These are phyloP conservation scores for Eulemur coronatus DNA, from an alignment of 2,797 vertebrate species.

Conservation along the genomic window DNA sequence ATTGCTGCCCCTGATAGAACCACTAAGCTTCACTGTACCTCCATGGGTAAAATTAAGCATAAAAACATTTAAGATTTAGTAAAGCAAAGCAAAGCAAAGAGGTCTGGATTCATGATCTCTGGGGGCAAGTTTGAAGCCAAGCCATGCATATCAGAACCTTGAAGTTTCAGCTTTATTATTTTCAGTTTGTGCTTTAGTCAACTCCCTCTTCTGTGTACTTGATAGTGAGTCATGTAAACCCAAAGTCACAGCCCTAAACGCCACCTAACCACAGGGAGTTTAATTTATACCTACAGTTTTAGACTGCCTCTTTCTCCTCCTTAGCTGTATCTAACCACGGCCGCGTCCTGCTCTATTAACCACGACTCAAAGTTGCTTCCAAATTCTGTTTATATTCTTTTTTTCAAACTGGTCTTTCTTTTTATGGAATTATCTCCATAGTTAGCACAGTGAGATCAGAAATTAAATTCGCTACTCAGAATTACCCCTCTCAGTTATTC, in stretches of 20 bases:
- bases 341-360: not conserved
- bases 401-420: slow-evolving; percentile 51
- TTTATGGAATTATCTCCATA: slow-evolving; percentile 34
- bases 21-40: not conserved
- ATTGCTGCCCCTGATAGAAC: not conserved
- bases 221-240: not conserved
- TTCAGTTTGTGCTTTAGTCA: not conserved
- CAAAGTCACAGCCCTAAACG: not conserved
- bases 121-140: not conserved
- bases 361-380: slow-evolving; percentile 15
- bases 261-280: not conserved
- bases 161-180: not conserved
- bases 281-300: not conserved
- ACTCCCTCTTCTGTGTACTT: not conserved
- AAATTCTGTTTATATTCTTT: slow-evolving; percentile 50
- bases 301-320: not conserved
- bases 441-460: not conserved
- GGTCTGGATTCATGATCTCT: not conserved
- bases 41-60: not conserved
- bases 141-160: not conserved
- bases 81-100: not conserved
- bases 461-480: slow-evolving; percentile 21
- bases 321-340: slow-evolving; percentile 34
- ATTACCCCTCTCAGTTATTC: slow-evolving; percentile 43
- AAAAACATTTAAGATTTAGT: not conserved